Conservation (phyloP, 2,888 invertebrate species). For the Tanytarsus gracilentus region DNA sequence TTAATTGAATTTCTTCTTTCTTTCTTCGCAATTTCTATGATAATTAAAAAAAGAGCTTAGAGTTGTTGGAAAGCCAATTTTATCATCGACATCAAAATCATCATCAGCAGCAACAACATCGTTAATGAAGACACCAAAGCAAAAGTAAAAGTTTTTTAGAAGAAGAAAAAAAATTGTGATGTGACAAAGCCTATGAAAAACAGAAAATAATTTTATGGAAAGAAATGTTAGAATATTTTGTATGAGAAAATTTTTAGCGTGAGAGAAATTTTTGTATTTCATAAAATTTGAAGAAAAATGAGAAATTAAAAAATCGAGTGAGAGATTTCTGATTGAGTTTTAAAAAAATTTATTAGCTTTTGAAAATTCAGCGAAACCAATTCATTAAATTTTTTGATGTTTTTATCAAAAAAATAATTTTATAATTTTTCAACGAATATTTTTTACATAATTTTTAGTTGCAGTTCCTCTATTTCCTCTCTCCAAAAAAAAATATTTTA, state of each 20-base stretch:
- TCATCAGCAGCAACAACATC: not conserved
- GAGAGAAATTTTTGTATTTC: no score
- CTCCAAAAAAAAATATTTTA: not conserved
- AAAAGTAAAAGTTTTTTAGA: not conserved
- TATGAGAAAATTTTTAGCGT: no score
- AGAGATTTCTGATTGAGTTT: no score
- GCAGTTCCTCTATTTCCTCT: not conserved
- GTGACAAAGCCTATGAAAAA: not conserved
- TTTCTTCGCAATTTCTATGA: not conserved
- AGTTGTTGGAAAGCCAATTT: not conserved
- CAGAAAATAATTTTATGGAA: not conserved
- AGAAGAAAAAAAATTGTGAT: not conserved
- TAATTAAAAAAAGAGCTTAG: not conserved
- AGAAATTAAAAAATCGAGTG: no score
- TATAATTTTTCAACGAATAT: slow-evolving; percentile 11
- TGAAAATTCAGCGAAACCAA: no score
- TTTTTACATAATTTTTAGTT: slow-evolving; percentile 4
- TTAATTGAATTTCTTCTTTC: not conserved
- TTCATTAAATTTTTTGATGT: no score
- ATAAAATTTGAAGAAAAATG: no score
- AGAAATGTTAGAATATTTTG: no score
- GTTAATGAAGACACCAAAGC: not conserved
- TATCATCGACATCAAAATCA: not conserved
- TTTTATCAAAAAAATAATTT: slow-evolving; percentile 5
- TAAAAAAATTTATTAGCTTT: no score